Conservation (phyloP, 2,797 vertebrate species). For the Cryptoblepharus egeriae region DNA sequence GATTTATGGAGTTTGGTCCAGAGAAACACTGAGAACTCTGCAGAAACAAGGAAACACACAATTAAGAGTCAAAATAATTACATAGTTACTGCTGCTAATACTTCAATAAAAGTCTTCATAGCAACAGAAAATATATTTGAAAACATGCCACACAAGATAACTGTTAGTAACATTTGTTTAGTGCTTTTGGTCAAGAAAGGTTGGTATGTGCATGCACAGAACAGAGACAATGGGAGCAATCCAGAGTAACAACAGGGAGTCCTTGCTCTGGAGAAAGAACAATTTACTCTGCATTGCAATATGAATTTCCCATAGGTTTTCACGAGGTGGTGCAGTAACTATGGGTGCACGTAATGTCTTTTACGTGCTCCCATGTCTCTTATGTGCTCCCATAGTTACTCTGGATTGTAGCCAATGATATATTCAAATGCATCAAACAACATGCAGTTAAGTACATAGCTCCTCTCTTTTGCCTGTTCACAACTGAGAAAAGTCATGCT, state of each 20-base stretch:
- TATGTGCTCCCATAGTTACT: no score
- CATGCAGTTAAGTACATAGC: neutral
- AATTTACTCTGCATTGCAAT: no score
- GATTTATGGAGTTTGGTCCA: constrained; percentile 83
- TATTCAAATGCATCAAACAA: neutral
- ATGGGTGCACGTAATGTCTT: no score
- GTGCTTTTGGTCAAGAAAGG: neutral
- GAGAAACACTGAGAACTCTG: constrained; percentile 87
- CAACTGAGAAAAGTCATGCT: neutral
- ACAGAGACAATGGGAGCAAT: no score
- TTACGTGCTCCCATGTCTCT: no score
- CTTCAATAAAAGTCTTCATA: constrained; percentile 7
- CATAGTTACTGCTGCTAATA: neutral
- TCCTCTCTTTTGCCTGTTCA: neutral
- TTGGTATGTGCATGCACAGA: neutral
- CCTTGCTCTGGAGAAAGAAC: no score
- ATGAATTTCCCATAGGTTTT: no score
- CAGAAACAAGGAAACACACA: constrained; percentile 1
- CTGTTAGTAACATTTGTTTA: neutral
- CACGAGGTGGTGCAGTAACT: no score
- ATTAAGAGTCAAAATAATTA: constrained; percentile 22
- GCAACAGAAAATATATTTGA: constrained; percentile 1
- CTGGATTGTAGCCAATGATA: no score
- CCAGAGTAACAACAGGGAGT: no score
- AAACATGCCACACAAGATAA: neutral